Percentiles rank a stretch among this genome's conserved stretches.
phyloP scores from a whole-genome alignment of 2,113 vertebrate species.

The Australoheros scitulus region DNA sequence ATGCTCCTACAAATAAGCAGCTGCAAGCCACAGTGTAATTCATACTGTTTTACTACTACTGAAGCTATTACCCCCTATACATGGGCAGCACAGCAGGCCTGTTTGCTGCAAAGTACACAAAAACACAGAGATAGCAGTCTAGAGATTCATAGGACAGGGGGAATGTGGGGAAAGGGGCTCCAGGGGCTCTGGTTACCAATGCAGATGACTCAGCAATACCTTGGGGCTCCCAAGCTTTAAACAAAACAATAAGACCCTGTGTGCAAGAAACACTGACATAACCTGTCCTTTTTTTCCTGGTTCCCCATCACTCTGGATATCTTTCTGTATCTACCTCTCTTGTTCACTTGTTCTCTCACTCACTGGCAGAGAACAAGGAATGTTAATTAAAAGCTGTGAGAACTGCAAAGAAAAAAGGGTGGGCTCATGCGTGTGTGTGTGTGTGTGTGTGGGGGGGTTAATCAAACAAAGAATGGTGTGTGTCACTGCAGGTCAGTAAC shows the following conservation, averaged over 20 bases:
- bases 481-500: conserved; percentile 2
- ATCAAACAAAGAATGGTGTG: conserved; percentile 3
- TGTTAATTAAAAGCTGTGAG: conserved; percentile 78
- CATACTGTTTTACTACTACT: background rate
- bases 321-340: conserved; percentile 45
- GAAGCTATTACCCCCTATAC: background rate
- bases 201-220: conserved; percentile 62
- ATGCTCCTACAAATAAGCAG: conserved; percentile 14
- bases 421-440: conserved; percentile 3
- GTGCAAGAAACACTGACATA: conserved; percentile 68
- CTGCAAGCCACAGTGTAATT: background rate
- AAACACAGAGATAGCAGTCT: conserved; percentile 3
- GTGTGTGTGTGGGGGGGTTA: background rate
- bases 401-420: conserved; percentile 17
- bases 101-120: background rate
- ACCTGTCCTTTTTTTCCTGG: conserved; percentile 58
- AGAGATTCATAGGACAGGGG: conserved; percentile 36
- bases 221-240: conserved; percentile 36
- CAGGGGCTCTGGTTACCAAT: conserved; percentile 66
- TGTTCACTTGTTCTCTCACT: conserved; percentile 53
- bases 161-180: conserved; percentile 16
- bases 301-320: conserved; percentile 24
- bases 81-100: conserved; percentile 26
- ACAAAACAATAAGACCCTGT: conserved; percentile 72
- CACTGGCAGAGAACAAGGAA: conserved; percentile 71